Evolutionary conservation across 2,797 vertebrate genomes (phyloP), one percentile per base, ranked within the genome.

Genomic region (Melopsittacus undulatus): DNA sequence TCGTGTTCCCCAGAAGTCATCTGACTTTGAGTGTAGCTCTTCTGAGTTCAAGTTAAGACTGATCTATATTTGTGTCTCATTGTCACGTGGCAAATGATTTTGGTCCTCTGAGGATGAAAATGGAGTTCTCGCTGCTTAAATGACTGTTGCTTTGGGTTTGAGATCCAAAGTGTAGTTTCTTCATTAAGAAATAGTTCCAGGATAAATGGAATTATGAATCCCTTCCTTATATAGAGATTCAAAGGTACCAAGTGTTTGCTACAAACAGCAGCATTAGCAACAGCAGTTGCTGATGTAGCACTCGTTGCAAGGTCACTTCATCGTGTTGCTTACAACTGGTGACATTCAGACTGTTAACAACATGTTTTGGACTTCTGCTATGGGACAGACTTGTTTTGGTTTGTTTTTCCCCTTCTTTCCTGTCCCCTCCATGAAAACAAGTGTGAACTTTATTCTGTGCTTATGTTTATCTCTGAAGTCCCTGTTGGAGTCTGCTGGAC

Each of bases 1-100:
- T 95, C 90, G 7, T 78, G 78, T 88, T 89, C 64, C 43, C 73
- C 93, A 49, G 73, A 38, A 92, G 81, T 94, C 76, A 88, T 49
- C 85, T 95, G 92, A 90, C 64, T 85, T 87, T 4, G 49, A 67
- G 66, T 32, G 61, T n/a, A 72, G 48, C 86, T 92, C 76, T 48
- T 61, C 54, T 66, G 85, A 61, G 84, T 66, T 80, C 91, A 52
- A 51, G 52, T 57, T 89, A 49, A 82, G 91, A 64, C 76, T 34
- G 45, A 73, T 73, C 91, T 92, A 27, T 87, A 67, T 83, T 89
- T 96, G 85, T 94, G 80, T 74, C 79, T 75, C 46, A 9, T 48
- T 7, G 48, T 96, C 81, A 86, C 4, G 45, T 62, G 92, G 87
- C 93, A 46, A 57, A 74, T 48, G 43, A 51, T 76, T 90, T 83